Evolutionary conservation across 37 sponge, comb jelly and placozoan species (phyloP), one percentile per base, ranked within the genome.

Genomic region (Tethya wilhelma): DNA sequence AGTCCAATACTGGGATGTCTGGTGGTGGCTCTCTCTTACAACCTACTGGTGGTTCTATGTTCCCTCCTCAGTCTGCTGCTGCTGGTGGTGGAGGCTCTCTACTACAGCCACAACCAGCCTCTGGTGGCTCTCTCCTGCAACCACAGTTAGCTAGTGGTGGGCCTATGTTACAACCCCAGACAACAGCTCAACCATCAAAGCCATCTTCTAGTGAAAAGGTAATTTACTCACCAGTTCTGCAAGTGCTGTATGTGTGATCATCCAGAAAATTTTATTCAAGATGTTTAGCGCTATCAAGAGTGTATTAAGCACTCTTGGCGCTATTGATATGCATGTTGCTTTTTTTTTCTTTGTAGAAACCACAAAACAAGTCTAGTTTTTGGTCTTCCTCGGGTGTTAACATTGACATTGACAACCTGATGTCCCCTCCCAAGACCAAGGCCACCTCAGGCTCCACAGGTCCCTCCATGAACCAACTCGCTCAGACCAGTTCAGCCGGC

Each of bases 381-480:
- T 85, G 92, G 82, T 85, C 34, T 44, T 23, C 69, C 42, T 31
- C 84, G 53, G 88, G 94, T 29, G 43, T 90, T n/a, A 71, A 77
- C 45, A 95, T 95, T 65, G 84, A 90, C 44, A 28, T 95, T 19
- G 96, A 95, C 65, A 89, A 87, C 62, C 70, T 92, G 41, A 60
- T 84, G 71, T 30, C 59, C 1, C 9, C 57, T 23, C 56, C 74
- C 29, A 86, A 82, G 62, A 31, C 45, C 1, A 74, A 80, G 32
- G 9, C 74, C 0, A 4, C 67, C 5, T 9, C 64, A 9, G 42
- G 63, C 4, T 1, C 79, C 33, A 4, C 77, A 0, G 62, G 46
- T 25, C 83, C 80, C 4, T 71, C 86, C 43, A 93, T 93, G 93
- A 93, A 93, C 64, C 90, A 93, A 46, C 62, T 93, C 36, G 73